A percentile compares a stretch with the other conserved stretches of the same genome.
phyloP scores from a whole-genome alignment of 2,888 invertebrate species.

The Lasius platythorax region DNA sequence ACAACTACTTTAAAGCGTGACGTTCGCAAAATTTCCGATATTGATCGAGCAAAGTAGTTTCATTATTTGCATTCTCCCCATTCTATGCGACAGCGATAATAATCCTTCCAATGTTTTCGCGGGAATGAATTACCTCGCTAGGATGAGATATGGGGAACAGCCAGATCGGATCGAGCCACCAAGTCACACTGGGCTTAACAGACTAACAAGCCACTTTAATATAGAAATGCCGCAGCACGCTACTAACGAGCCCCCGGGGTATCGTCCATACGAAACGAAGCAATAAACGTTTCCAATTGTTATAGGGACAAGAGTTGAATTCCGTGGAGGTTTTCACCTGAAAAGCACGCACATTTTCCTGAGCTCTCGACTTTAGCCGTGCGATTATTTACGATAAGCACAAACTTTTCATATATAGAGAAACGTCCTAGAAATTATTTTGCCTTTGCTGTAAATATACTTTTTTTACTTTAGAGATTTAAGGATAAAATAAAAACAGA shows the following conservation, averaged over 20 bases:
- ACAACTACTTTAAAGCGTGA: neutral
- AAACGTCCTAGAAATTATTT: neutral
- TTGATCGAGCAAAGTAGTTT: constrained; percentile 36
- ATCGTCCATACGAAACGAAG: constrained; percentile 60
- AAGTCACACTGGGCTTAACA: constrained; percentile 58
- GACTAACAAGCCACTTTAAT: constrained; percentile 68
- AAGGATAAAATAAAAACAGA: neutral
- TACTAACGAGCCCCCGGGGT: constrained; percentile 70
- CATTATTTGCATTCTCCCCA: constrained; percentile 26
- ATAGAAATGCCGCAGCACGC: constrained; percentile 63
- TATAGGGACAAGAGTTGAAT: constrained; percentile 58
- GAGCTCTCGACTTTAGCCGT: constrained; percentile 8
- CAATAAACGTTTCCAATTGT: constrained; percentile 73
- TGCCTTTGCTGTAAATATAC: no score
- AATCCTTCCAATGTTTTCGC: constrained; percentile 39
- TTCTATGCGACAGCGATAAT: constrained; percentile 26
- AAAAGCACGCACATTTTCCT: constrained; percentile 39
- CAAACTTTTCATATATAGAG: constrained; percentile 1
- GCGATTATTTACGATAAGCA: constrained; percentile 30
- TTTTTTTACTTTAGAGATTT: neutral
- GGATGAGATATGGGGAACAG: constrained; percentile 19
- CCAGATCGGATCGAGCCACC: constrained; percentile 52
- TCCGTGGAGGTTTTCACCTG: constrained; percentile 23
- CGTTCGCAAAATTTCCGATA: constrained; percentile 16
- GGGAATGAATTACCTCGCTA: constrained; percentile 31